Base-by-base conservation (phyloP, 2,113 vertebrate species). In the Halichoerus grypus region DNA sequence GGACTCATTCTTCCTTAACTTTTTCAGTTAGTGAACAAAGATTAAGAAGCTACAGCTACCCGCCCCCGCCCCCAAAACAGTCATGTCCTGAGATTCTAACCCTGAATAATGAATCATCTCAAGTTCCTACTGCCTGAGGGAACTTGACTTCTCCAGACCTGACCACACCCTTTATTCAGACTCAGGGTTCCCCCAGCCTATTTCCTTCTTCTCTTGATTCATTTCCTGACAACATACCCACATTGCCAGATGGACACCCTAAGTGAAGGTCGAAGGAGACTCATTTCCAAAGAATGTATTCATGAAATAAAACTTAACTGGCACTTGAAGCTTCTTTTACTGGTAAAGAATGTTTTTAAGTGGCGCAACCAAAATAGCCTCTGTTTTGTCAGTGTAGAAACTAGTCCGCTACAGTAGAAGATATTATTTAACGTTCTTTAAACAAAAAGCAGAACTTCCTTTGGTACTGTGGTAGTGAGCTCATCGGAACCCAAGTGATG, bases 191-290 rank as follows among this genome's bases (percentile, higher is more conserved):
- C 11, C 39, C 24, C 0, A 59, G 0, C 63, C 61, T n/a, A 94
- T 46, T 96, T 97, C 93, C 89, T 26, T 83, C 93, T 84, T 80
- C 67, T 94, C 59, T 87, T 85, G 85, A 87, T 93, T 97, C 83
- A 94, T 90, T 95, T 97, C 95, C 94, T 96, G 89, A 80, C 80
- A 95, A 33, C 74, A 92, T 49, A 89, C 42, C 42, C 96, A 95
- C 90, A 77, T 28, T 80, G 74, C 74, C 94, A 97, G 89, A 95
- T 95, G 87, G 74, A 95, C 61, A 85, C 14, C 22, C 28, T 77
- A 79, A 93, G 24, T 51, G 51, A 91, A 71, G 39, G 51, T 69
- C 85, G 96, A 39, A 88, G 51, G 71, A 91, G 94, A 67, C 80
- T 92, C 84, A 57, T 91, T 90, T 96, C 86, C 31, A 77, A 93